Evolutionary conservation across 2,888 invertebrate genomes (phyloP), one percentile per base, ranked within the genome.

Genomic region (Hipparchia semele): DNA sequence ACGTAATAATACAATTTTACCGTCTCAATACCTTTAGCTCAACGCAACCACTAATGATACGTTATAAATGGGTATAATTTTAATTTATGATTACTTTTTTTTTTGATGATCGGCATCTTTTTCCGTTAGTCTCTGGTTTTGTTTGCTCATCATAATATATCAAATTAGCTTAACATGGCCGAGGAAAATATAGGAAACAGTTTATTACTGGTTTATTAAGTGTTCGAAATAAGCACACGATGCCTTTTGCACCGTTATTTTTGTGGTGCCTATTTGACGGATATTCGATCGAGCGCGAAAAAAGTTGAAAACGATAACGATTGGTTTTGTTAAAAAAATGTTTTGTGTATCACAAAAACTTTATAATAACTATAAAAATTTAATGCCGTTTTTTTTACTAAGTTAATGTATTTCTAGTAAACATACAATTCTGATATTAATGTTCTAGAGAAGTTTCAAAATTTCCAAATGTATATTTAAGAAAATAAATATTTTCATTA

Each of bases 381-480:
- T 2, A 8, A 45, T n/a, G 10, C 39, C 2, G 12, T 61, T 61
- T 61, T 6, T 45, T n/a, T 61, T 23, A 64, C 3, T 64, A 49
- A 51, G 49, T 49, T 7, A 13, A 58, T n/a, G 6, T 6, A 62
- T 62, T 13, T 13, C 64, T 10, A 64, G 49, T 7, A 51, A 46
- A 13, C 13, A 13, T 61, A 64, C 49, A 23, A 49, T 64, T 64
- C 49, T 23, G 49, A 64, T 51, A 0, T 49, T 23, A 64, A 64
- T 64, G 23, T 9, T 9, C 23, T 64, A 64, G 64, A 49, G 49
- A 64, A 9, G 49, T 49, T 23, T 23, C 58, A 23, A 58, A 49
- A 64, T 49, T 61, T 49, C 10, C 23, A 51, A 23, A 64, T 49
- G 64, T 64, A 49, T 51, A 10, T 64, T 64, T 23, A 51, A 64